Evolutionary conservation across 2,113 vertebrate species (phyloP), one percentile per base, ranked within the genome.

Genomic region (Brachyistius frenatus): DNA sequence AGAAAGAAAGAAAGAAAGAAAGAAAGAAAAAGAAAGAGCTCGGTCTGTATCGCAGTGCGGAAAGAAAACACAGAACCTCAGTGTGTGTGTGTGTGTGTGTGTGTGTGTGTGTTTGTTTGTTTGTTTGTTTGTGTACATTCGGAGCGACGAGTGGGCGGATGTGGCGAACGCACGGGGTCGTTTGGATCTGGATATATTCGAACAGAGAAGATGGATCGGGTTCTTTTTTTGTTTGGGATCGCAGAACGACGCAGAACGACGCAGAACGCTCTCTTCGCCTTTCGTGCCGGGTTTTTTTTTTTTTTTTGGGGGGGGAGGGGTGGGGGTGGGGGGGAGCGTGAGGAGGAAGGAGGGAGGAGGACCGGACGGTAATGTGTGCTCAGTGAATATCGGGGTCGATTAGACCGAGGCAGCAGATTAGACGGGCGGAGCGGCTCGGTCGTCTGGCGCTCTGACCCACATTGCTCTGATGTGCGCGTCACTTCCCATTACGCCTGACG

Each of bases 351-450:
- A 23, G 23, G 23, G 23, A 23, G 23, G 23, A 23, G 23, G 23
- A 23, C 23, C 23, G 23, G 85, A 86, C 49, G 85, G 5, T 88
- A 88, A 89, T 88, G 86, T 84, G 93, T 96, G 95, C 91, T 97
- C 95, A 96, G 57, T 96, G 94, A 96, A 94, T 95, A 97, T 96
- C 94, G 94, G 95, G 95, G 95, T 95, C 92, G 95, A 96, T 95
- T 95, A 95, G 86, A 90, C 1, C 23, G 92, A 93, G 94, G 80
- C 92, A 95, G 93, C 91, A 95, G 95, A 97, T 95, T 95, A 96
- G 94, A 94, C 94, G 94, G 90, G 93, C 92, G 89, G 80, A 87
- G 92, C 89, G 89, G 92, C 88, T 72, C 23, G 88, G 77, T 91
- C 92, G 82, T 93, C 93, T 93, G 91, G 82, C 85, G 88, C 86